Evolutionary conservation across 2,797 vertebrate species (phyloP), one percentile per base, ranked within the genome.

Genomic region (Serranus cabrilla): DNA sequence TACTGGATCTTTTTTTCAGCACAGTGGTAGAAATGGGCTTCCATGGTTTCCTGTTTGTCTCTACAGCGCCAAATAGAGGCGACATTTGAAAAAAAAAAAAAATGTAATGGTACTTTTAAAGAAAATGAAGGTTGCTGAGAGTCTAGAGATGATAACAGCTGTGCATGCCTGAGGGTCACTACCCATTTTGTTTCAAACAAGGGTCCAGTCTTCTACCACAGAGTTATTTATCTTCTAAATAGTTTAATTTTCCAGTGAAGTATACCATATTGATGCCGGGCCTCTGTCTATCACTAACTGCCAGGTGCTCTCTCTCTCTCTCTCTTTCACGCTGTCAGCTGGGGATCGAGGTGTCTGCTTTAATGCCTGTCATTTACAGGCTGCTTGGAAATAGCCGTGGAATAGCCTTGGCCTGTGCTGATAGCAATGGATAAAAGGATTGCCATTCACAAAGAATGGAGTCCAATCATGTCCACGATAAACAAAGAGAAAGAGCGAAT

Each of bases 321-420:
- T 21, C 66, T 76, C 74, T 72, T 65, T 84, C 82, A 72, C 61
- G 83, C 57, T 72, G 74, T 87, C 82, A 85, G 87, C 71, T 57
- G 46, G 75, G 80, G 77, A 87, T 88, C 46, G 62, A 89, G 87
- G 84, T 82, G 86, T 91, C 87, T 81, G 68, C 78, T 92, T 91
- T 90, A 92, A 93, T 92, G 83, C 74, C 86, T 83, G 87, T 92
- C 90, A 91, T 93, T 90, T 87, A 91, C 60, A 37, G 76, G 84
- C 81, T 83, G 88, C 86, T 91, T 90, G 78, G 83, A 87, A 93
- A 91, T 86, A 87, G 88, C 80, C 57, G 42, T 87, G 83, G 70
- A 91, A 91, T 87, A 87, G 91, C 91, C 87, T 87, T 88, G 89
- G 89, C 86, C 85, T 51, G 58, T 59, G 81, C 83, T 89, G 87